Evolutionary conservation across 1,140 invertebrate genomes (phyloP), one percentile per base, ranked within the genome.

Genomic region (Drosophila hydei): DNA sequence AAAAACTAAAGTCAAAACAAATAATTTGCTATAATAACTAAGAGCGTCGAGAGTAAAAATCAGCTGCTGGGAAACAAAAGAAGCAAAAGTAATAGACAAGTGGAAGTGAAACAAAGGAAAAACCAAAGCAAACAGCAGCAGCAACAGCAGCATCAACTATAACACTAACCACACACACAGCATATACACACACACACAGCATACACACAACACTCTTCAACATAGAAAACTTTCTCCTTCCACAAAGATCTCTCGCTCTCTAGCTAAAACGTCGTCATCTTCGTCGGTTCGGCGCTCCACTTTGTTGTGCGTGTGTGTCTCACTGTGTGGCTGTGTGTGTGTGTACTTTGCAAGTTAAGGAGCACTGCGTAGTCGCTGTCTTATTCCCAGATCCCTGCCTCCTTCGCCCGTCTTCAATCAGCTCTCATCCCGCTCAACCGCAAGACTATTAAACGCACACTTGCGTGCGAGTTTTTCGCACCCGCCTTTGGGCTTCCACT

Each of bases 1-100:
- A 72, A 75, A 68, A 77, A 85, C 75, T 83, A 80, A 85, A 85
- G 80, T 85, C 80, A 85, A 85, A 85, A 85, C 80, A 85, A 85
- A 85, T 85, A 85, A 85, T 85, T 85, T 85, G 80, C 80, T 80
- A 85, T 85, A 85, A 85, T 85, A 85, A 85, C 80, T 74, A 87
- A 76, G 79, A 85, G 79, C 79, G 75, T 75, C 68, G 79, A 79
- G 30, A 33, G 30, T 12, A 33, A 76, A 83, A 83, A 83, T 68
- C 79, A 83, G 79, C 79, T 68, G 63, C 30, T 33, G 30, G 11
- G 72, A 72, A 62, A 62, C 63, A 72, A 65, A 72, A 65, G 48
- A 51, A 55, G 48, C 59, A 55, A 67, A 69, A 74, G 65, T 65
- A 65, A 84, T 75, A 84, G 79, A 77, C 79, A 84, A 83, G 79